phyloP scores from a whole-genome alignment of 2,888 invertebrate species.

The Drosophila diplacantha region DNA sequence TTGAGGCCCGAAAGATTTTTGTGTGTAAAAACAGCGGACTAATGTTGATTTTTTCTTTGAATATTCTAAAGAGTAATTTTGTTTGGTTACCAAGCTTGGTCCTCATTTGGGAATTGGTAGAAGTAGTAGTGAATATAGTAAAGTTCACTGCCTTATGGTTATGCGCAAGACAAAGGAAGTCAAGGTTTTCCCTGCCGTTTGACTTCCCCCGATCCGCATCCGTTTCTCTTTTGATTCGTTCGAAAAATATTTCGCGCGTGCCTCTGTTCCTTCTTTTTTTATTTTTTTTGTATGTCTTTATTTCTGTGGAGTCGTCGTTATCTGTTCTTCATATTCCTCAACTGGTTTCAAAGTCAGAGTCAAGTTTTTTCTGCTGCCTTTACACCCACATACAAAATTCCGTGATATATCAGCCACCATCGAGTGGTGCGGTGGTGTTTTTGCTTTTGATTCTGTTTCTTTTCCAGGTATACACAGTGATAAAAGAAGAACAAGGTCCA shows the following conservation, averaged over 20 bases:
- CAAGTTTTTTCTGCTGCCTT: slow-evolving; percentile 42
- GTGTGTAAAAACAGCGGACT: too few species aligned
- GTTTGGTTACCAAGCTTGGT: not conserved
- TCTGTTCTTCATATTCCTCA: slow-evolving; percentile 72
- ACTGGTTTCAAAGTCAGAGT: slow-evolving; percentile 64
- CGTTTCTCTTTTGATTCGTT: slow-evolving; percentile 33
- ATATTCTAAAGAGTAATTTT: not conserved
- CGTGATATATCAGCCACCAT: slow-evolving; percentile 70
- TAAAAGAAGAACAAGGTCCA: not conserved
- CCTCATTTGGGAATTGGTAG: slow-evolving; percentile 3
- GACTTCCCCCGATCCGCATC: slow-evolving; percentile 27
- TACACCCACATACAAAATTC: slow-evolving; percentile 74
- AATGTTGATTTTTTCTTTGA: too few species aligned
- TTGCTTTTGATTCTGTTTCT: slow-evolving; percentile 22
- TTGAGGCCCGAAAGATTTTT: too few species aligned
- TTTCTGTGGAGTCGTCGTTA: slow-evolving; percentile 62
- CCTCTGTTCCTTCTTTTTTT: slow-evolving; percentile 28
- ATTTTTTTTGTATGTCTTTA: slow-evolving; percentile 67
- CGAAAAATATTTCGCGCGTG: slow-evolving; percentile 50
- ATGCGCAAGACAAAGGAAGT: slow-evolving; percentile 60
- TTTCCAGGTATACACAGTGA: slow-evolving; percentile 10
- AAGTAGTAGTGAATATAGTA: slow-evolving; percentile 32
- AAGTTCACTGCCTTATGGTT: slow-evolving; percentile 61
- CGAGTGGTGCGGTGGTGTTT: slow-evolving; percentile 52
- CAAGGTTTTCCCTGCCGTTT: slow-evolving; percentile 54